Conservation (phyloP, 2,113 vertebrate genomes). For the human region DNA sequence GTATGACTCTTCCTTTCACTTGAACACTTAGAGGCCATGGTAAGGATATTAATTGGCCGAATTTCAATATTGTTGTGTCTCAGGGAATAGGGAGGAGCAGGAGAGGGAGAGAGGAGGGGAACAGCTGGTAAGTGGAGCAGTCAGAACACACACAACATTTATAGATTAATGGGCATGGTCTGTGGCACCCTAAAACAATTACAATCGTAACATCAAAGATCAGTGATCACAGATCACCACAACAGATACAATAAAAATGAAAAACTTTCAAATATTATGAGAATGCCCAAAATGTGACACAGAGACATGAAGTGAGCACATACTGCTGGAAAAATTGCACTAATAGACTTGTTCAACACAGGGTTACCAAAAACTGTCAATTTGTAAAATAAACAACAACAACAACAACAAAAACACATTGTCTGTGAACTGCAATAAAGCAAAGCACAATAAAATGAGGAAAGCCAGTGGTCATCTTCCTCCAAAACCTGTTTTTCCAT, state of each 20-base stretch:
- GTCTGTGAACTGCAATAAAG: neutral
- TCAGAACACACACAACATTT: neutral
- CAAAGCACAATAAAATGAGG: neutral
- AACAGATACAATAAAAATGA: neutral
- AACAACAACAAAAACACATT: neutral
- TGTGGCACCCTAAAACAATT: neutral
- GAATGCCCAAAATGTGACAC: neutral
- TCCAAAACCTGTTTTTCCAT: neutral
- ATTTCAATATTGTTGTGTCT: neutral
- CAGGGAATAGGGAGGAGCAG: neutral
- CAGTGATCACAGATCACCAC: neutral
- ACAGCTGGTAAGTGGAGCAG: neutral
- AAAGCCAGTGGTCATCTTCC: neutral
- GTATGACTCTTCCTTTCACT: neutral
- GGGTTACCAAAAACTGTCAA: neutral
- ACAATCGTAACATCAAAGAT: neutral
- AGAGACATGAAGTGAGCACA: neutral
- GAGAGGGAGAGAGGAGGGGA: neutral
- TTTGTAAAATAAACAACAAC: neutral
- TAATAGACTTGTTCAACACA: neutral
- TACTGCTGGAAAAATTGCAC: neutral
- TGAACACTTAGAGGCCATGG: neutral
- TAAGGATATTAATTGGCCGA: neutral
- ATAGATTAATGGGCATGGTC: neutral
- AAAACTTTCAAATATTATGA: neutral